These are phyloP conservation scores for Limosa lapponica DNA, from an alignment of 2,797 vertebrate species.

Conservation along the genomic window DNA sequence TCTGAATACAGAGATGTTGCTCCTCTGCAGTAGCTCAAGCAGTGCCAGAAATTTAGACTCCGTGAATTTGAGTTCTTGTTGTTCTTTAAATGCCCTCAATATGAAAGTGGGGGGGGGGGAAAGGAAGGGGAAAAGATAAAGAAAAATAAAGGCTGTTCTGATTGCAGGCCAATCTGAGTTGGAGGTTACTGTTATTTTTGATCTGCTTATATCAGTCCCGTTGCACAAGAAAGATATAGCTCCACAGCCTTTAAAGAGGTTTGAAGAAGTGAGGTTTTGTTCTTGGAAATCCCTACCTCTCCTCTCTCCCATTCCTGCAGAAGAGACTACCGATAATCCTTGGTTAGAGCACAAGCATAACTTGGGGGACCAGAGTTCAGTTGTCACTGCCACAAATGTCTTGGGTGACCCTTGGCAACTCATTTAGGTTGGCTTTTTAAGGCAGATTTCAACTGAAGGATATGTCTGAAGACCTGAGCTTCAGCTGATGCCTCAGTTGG, in stretches of 20 bases:
- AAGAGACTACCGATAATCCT: background rate
- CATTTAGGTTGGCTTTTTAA: background rate
- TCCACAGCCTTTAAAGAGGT: background rate
- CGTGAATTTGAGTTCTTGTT: background rate
- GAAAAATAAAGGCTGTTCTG: background rate
- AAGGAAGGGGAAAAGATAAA: background rate
- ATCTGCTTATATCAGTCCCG: background rate
- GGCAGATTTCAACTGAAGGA: background rate
- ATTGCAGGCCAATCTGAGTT: background rate
- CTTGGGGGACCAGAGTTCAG: background rate
- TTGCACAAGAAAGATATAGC: background rate
- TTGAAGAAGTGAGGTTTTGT: background rate
- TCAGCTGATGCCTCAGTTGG: background rate
- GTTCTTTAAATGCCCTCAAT: background rate
- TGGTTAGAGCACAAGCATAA: background rate
- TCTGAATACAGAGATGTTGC: conserved; percentile 36
- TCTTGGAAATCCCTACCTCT: background rate
- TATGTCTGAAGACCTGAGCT: background rate
- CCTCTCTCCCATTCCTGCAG: background rate
- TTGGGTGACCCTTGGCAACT: background rate
- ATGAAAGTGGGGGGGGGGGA: background rate
- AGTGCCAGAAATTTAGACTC: background rate
- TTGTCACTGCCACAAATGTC: background rate
- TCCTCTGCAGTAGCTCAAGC: conserved; percentile 1
- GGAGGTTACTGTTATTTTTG: background rate